phyloP scores from a whole-genome alignment of 2,113 vertebrate genomes.

The Loxodonta africana region DNA sequence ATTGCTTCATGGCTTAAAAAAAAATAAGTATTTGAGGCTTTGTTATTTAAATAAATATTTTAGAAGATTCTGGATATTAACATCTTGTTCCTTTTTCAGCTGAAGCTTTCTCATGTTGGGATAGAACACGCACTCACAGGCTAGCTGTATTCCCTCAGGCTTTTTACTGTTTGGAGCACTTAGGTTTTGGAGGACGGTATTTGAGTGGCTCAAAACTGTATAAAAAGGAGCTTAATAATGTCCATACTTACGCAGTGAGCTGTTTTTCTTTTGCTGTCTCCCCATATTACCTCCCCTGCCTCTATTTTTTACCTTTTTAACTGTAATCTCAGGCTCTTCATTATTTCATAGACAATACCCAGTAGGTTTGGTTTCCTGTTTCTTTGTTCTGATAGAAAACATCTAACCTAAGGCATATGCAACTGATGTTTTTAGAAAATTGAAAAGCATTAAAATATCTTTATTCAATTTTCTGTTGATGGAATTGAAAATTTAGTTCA shows the following conservation, averaged over 20 bases:
- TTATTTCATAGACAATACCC: slow-evolving; percentile 55
- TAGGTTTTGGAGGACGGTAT: background rate
- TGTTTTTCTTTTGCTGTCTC: background rate
- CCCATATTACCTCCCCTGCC: background rate
- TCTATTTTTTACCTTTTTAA: background rate
- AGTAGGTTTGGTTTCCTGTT: slow-evolving; percentile 63
- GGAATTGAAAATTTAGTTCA: slow-evolving; percentile 6
- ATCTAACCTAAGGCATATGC: background rate
- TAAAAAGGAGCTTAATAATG: background rate
- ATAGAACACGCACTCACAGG: background rate
- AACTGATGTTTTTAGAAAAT: background rate
- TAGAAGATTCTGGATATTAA: background rate
- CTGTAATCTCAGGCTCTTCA: background rate
- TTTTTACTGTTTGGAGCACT: background rate
- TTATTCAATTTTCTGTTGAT: slow-evolving; percentile 23
- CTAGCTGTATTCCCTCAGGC: background rate
- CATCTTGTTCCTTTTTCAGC: background rate
- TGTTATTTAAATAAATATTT: background rate
- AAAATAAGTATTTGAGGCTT: background rate
- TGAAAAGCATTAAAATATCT: slow-evolving; percentile 40
- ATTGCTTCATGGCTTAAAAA: background rate
- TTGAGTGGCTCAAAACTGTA: background rate
- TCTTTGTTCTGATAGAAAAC: slow-evolving; percentile 31
- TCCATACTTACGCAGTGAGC: background rate
- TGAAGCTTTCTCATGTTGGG: background rate